A percentile compares a stretch with the other conserved stretches of the same genome.
Evolutionary conservation across 53 echinoderm and acorn worm genomes (phyloP).

Genomic region (Holothuria leucospilota): DNA sequence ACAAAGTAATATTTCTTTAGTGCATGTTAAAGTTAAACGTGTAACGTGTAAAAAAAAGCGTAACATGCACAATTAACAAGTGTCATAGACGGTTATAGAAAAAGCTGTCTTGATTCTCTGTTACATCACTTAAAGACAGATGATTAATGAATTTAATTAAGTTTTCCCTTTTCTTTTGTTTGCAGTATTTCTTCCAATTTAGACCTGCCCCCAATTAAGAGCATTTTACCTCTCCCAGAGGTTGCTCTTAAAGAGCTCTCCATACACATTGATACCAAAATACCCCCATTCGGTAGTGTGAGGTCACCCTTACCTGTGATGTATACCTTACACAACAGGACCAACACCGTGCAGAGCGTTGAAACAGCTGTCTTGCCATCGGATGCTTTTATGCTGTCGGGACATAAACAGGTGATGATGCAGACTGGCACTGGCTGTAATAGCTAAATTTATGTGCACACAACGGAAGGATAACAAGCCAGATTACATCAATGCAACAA

Average conservation of each 20-base stretch:
- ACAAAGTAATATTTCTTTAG: too few relatives aligned
- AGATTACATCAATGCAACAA: too few relatives aligned
- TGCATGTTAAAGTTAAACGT: too few relatives aligned
- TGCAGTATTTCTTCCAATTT: conserved; percentile 63
- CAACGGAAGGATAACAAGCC: too few relatives aligned
- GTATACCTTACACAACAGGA: conserved; percentile 79
- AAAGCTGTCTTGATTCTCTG: too few relatives aligned
- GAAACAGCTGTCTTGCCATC: conserved; percentile 89
- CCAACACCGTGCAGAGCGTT: conserved; percentile 82
- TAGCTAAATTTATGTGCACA: too few relatives aligned
- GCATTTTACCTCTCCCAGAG: conserved; percentile 87
- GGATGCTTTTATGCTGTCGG: conserved; percentile 97
- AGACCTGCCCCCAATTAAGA: conserved; percentile 78
- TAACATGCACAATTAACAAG: too few relatives aligned
- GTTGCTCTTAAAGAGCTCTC: conserved; percentile 83
- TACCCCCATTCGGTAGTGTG: conserved; percentile 90
- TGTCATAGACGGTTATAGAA: too few relatives aligned
- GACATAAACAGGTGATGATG: conserved; percentile 89
- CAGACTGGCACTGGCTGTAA: not conserved
- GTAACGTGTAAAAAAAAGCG: too few relatives aligned
- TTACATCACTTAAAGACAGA: too few relatives aligned
- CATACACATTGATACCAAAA: conserved; percentile 75
- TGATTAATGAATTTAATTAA: too few relatives aligned
- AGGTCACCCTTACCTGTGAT: conserved; percentile 76
- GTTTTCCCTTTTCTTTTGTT: not conserved